Percentiles rank a stretch among this genome's conserved stretches.
Evolutionary conservation across 2,113 vertebrate species (phyloP).

Genomic region (Ranitomeya imitator): DNA sequence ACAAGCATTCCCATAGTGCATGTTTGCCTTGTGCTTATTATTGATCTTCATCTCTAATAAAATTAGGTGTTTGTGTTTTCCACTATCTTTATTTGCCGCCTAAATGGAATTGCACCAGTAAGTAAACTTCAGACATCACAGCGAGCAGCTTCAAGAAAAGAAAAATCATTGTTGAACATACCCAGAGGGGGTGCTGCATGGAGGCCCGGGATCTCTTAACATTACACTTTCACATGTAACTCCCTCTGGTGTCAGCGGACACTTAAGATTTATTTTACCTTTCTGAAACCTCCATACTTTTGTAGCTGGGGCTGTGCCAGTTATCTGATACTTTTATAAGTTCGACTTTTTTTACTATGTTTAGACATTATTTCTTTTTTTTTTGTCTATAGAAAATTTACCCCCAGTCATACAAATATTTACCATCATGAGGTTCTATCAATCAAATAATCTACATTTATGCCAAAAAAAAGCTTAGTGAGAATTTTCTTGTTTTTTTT

Average conservation of each 20-base stretch:
- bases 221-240: neutral
- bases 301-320: neutral
- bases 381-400: neutral
- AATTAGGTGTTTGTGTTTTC: conserved; percentile 41
- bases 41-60: conserved; percentile 53
- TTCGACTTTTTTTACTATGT: neutral
- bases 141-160: conserved; percentile 6
- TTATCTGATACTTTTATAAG: neutral
- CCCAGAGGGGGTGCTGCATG: conserved; percentile 38
- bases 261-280: neutral
- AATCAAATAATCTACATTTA: neutral
- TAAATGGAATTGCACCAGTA: conserved; percentile 40
- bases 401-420: neutral
- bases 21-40: conserved; percentile 25
- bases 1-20: conserved; percentile 27
- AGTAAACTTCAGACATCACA: conserved; percentile 31
- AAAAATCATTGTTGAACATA: conserved; percentile 32
- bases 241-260: neutral
- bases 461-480: neutral
- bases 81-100: conserved; percentile 21
- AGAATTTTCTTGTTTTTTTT: neutral
- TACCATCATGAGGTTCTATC: neutral
- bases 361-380: neutral
- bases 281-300: neutral
- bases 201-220: conserved; percentile 16